Conservation (phyloP, 2,797 vertebrate genomes). For the Meda fulgida region DNA sequence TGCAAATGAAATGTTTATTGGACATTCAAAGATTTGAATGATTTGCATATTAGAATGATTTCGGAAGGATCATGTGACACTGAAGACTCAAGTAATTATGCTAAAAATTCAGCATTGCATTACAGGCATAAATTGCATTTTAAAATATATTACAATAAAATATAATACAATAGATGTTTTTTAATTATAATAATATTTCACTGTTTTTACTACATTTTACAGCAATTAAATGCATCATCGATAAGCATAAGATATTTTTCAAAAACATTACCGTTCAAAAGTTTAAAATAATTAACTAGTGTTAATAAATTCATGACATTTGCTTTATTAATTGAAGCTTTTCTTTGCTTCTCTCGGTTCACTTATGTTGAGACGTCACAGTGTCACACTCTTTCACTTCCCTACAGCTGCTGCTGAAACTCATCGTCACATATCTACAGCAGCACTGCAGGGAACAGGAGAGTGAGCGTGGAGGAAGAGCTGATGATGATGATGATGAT, state of each 20-base stretch:
- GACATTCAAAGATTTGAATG: too few species aligned
- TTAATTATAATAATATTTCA: not conserved
- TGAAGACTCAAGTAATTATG: not conserved
- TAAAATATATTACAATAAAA: not conserved
- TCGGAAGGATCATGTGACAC: not conserved
- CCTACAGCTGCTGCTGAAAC: not conserved
- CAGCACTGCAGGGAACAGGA: not conserved
- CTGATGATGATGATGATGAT: constrained; percentile 8
- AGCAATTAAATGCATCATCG: not conserved
- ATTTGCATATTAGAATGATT: not conserved
- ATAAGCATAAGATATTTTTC: not conserved
- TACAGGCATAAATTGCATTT: not conserved
- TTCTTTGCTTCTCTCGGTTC: not conserved
- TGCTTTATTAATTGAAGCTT: not conserved
- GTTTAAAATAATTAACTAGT: too few species aligned
- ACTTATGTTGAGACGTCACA: not conserved
- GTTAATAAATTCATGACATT: not conserved
- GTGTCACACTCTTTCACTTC: constrained; percentile 38
- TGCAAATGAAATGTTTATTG: too few species aligned
- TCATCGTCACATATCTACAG: not conserved
- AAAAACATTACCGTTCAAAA: too few species aligned
- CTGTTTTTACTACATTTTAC: not conserved
- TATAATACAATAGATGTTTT: too few species aligned
- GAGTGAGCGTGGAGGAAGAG: constrained; percentile 22
- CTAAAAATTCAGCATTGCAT: not conserved